Conservation (phyloP, 2,113 vertebrate genomes). For the Mastomys coucha region DNA sequence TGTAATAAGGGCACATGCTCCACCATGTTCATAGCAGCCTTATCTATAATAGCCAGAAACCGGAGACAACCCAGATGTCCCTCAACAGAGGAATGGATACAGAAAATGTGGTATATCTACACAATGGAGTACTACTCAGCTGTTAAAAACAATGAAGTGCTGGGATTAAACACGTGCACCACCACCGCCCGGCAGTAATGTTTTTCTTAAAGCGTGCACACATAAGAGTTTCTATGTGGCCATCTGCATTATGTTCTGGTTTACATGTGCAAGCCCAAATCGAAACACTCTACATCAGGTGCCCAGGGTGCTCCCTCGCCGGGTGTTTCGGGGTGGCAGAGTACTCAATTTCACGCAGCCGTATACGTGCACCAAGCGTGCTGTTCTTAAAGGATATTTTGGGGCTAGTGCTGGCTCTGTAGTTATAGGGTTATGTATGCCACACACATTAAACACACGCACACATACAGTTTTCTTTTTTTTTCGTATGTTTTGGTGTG, state of each 20-base stretch:
- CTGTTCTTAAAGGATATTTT: background rate
- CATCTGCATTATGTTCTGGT: background rate
- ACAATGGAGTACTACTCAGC: too few relatives aligned
- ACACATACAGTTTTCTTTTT: background rate
- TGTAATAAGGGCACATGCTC: too few relatives aligned
- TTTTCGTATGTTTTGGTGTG: background rate
- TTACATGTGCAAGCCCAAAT: background rate
- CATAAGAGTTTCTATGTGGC: background rate
- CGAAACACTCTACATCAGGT: constrained; percentile 5
- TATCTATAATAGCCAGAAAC: too few relatives aligned
- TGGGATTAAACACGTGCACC: too few relatives aligned
- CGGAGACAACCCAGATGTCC: too few relatives aligned
- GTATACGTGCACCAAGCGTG: background rate
- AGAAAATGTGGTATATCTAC: too few relatives aligned
- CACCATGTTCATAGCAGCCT: too few relatives aligned
- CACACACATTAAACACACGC: too few relatives aligned
- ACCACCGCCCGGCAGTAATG: background rate
- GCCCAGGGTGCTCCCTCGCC: background rate
- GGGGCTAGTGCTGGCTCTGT: background rate
- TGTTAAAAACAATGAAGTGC: too few relatives aligned
- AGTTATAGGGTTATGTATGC: background rate
- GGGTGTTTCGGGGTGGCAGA: background rate
- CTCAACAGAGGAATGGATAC: too few relatives aligned
- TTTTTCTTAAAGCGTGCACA: background rate
- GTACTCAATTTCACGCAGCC: background rate